Base-by-base conservation (phyloP, 1,140 invertebrate species). In the Bombus confusus region DNA sequence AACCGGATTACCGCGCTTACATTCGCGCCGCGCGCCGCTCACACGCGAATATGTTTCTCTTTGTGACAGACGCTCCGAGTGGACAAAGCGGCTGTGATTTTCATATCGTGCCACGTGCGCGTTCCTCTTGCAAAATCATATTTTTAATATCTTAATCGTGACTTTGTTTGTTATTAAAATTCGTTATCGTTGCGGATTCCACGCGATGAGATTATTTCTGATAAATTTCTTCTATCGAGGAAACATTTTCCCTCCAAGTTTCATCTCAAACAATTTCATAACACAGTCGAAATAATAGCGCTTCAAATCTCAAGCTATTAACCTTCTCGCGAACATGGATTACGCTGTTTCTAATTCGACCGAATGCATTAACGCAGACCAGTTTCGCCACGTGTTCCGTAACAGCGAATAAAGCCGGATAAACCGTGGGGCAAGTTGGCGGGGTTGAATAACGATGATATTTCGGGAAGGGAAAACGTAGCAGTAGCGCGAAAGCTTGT, bases 1-100 rank as follows among this genome's bases (percentile, higher is more conserved):
- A 83, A 83, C 75, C 82, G 82, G 82, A 83, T 83, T 83, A 83
- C 34, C 15, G 47, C 75, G 74, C 74, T 71, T 64, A 64, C 82
- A 69, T 41, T 78, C 13, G 47, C 82, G 22, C 28, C 1, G 25
- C 9, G 1, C 9, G 28, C 25, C 28, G 28, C 59, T 52, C 47
- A 22, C 68, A 43, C 68, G 37, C n/a, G 28, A 34, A 77, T 52
- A 41, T 28, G n/a, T 34, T 28, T 22, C 75, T 39, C 66, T 83
- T 83, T 71, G 75, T 59, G 47, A 31, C 25, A 77, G 43, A 4
- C 25, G 57, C 22, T 25, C n/a, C 15, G 22, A 8, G 2, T 28
- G 2, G 80, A 69, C 74, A 83, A 77, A 83, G 81, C 73, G 28
- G 28, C 12, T 6, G 13, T 43, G 34, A 83, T 77, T 77, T 69